A percentile compares a stretch with the other conserved stretches of the same genome.
Conservation (phyloP, 2,797 vertebrate species). For the Melanotaenia trifasciata region DNA sequence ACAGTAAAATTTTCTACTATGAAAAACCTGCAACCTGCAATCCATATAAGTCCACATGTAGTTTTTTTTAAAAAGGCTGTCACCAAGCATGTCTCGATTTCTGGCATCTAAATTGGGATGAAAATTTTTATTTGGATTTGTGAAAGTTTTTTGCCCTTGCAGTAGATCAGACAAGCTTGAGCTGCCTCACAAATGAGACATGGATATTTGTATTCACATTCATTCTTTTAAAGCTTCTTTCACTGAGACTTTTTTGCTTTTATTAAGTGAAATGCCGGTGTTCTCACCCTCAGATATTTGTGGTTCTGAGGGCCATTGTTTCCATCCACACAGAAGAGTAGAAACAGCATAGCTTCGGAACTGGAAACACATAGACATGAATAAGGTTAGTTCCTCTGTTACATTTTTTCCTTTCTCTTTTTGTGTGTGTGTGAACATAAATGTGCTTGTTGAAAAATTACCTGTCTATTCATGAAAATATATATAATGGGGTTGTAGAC, state of each 20-base stretch:
- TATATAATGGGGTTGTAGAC: slow-evolving; percentile 85
- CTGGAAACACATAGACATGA: slow-evolving; percentile 55
- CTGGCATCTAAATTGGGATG: background rate
- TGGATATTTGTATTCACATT: background rate
- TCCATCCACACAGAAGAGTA: slow-evolving; percentile 80
- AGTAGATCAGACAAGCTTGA: background rate
- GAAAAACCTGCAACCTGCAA: background rate
- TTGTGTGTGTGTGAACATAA: background rate
- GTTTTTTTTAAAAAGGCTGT: background rate
- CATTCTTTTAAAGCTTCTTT: slow-evolving; percentile 51
- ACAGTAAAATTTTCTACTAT: background rate
- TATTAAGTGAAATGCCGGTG: slow-evolving; percentile 52
- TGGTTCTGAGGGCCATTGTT: slow-evolving; percentile 68
- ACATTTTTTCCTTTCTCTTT: background rate
- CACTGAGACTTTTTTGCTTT: slow-evolving; percentile 59
- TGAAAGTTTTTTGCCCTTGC: background rate
- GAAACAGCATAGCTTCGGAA: slow-evolving; percentile 77
- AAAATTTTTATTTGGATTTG: background rate
- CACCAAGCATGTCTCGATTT: background rate
- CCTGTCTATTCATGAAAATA: slow-evolving; percentile 85
- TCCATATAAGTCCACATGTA: background rate
- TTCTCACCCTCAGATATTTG: slow-evolving; percentile 58
- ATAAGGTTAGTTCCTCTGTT: background rate
- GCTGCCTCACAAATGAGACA: background rate
- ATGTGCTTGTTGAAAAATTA: slow-evolving; percentile 20